phyloP scores from a whole-genome alignment of 1,140 invertebrate genomes.

The Trinorchestia longiramus region DNA sequence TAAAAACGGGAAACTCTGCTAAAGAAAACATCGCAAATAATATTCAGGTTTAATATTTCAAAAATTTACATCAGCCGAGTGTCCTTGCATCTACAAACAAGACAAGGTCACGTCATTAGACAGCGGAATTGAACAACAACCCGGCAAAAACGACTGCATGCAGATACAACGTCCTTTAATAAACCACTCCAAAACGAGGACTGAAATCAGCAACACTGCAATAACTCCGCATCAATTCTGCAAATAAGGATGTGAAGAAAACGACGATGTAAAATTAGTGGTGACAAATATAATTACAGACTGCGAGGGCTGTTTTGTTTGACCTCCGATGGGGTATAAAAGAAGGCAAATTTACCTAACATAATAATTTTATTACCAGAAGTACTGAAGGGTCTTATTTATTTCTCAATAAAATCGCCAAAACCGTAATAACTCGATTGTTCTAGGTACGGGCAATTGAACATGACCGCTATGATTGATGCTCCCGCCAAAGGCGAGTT shows the following conservation, averaged over 20 bases:
- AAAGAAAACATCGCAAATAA: not conserved
- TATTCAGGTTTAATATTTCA: not conserved
- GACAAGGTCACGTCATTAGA: not conserved
- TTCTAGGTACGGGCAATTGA: too few species aligned
- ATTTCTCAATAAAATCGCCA: too few species aligned
- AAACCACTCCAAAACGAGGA: not conserved
- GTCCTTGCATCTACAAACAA: not conserved
- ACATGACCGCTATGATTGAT: too few species aligned
- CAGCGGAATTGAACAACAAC: not conserved
- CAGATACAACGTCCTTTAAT: not conserved
- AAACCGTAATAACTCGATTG: too few species aligned
- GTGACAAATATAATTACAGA: too few species aligned
- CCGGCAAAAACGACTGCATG: not conserved
- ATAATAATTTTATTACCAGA: too few species aligned
- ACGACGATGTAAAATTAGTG: too few species aligned
- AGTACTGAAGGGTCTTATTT: too few species aligned
- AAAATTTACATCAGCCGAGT: not conserved
- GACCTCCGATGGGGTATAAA: too few species aligned
- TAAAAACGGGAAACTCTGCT: not conserved
- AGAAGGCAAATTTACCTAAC: too few species aligned
- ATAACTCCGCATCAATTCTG: not conserved
- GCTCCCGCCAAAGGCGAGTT: too few species aligned
- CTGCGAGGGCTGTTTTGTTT: too few species aligned
- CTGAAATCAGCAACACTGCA: not conserved
- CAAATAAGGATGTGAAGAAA: not conserved